phyloP scores from a whole-genome alignment of 2,888 invertebrate genomes.

The Orgyia antiqua region DNA sequence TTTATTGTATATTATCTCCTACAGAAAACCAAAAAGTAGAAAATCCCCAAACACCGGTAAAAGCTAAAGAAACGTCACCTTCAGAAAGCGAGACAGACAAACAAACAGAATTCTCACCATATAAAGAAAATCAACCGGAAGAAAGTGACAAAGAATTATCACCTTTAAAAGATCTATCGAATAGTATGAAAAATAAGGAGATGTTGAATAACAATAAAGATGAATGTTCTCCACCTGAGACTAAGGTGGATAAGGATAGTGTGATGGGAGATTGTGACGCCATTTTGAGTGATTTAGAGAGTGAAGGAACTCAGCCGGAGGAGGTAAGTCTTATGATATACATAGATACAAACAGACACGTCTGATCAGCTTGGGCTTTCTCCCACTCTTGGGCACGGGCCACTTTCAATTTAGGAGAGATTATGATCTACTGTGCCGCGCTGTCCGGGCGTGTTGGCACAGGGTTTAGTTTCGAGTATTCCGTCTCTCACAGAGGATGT shows the following conservation, averaged over 20 bases:
- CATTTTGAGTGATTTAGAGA: conserved; percentile 88
- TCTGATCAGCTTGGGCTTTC: no score
- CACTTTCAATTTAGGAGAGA: no score
- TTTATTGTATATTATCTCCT: no score
- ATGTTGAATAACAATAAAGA: conserved; percentile 68
- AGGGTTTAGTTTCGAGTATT: no score
- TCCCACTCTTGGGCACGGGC: no score
- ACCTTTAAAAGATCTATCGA: conserved; percentile 54
- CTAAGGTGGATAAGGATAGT: conserved; percentile 78
- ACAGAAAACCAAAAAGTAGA: conserved; percentile 36
- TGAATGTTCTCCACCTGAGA: conserved; percentile 61
- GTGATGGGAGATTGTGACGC: conserved; percentile 78
- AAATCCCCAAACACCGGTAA: conserved; percentile 53
- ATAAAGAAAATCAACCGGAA: conserved; percentile 34
- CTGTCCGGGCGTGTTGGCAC: no score
- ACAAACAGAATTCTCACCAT: conserved; percentile 34
- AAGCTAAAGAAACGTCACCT: conserved; percentile 36
- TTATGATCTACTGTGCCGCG: no score
- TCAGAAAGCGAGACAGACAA: conserved; percentile 34
- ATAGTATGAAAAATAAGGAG: conserved; percentile 50
- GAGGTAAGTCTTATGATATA: conserved; percentile 81
- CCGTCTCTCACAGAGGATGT: no score
- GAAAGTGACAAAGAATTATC: conserved; percentile 50
- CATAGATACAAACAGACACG: no score
- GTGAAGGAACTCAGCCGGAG: conserved; percentile 91